Evolutionary conservation across 2,797 vertebrate species (phyloP).

Genomic region (Anolis apletophallus): DNA sequence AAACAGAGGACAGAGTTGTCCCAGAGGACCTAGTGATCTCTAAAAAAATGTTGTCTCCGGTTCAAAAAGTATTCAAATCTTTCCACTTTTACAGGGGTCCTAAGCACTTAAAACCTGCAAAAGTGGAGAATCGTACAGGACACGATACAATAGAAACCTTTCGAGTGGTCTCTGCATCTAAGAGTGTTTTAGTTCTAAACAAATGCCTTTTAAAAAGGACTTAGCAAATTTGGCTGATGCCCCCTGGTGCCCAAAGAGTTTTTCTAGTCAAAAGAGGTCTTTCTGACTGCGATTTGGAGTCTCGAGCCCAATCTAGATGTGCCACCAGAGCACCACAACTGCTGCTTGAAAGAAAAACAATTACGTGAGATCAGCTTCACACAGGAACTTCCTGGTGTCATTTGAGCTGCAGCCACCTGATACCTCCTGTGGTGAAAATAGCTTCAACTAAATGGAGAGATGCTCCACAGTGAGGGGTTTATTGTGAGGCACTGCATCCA

Average conservation of each 20-base stretch:
- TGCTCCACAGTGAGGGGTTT: not conserved
- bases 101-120: no score
- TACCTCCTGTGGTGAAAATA: not conserved
- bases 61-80: no score
- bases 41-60: no score
- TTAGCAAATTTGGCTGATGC: not conserved
- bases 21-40: no score
- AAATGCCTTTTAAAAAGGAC: not conserved
- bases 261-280: not conserved
- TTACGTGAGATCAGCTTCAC: no score
- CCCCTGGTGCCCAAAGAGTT: not conserved
- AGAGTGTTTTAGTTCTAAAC: not conserved
- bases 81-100: no score
- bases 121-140: no score
- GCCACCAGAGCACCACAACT: not conserved
- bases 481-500: not conserved
- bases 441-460: not conserved
- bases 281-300: not conserved
- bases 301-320: not conserved
- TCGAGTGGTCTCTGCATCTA: not conserved
- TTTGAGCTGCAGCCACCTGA: not conserved
- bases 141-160: not conserved
- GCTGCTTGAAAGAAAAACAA: not conserved
- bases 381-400: not conserved
- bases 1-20: no score